Evolutionary conservation across 2,113 vertebrate genomes (phyloP).

Genomic region (Ploceus nigricollis): DNA sequence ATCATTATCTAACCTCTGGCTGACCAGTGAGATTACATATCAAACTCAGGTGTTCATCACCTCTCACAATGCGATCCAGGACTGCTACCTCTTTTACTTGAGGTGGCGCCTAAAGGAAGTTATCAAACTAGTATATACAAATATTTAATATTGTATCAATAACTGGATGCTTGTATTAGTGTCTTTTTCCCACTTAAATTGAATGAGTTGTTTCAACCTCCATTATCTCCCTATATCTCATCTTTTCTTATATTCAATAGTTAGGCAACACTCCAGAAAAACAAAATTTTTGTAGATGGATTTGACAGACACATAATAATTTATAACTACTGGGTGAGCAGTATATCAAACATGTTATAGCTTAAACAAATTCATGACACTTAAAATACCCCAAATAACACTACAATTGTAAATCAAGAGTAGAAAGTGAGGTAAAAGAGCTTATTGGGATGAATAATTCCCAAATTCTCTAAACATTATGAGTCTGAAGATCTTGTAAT

Average conservation of each 20-base stretch:
- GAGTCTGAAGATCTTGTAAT: not conserved
- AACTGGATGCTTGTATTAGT: not conserved
- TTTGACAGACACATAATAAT: not conserved
- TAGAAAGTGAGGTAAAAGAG: not conserved
- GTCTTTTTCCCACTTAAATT: not conserved
- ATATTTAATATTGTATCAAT: not conserved
- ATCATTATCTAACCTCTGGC: not conserved
- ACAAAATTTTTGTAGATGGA: not conserved
- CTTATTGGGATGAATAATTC: not conserved
- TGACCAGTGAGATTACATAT: fast-evolving
- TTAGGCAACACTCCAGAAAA: not conserved
- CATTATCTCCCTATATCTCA: not conserved
- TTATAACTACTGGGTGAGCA: not conserved
- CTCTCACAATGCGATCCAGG: fast-evolving
- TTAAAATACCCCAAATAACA: not conserved
- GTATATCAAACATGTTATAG: not conserved
- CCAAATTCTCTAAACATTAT: not conserved
- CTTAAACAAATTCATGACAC: not conserved
- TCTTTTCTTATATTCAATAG: not conserved
- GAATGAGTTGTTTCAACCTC: not conserved
- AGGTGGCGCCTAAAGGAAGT: not conserved
- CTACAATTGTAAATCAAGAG: not conserved
- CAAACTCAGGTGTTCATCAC: not conserved
- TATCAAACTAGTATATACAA: not conserved
- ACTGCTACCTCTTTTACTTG: not conserved